Base-by-base conservation (phyloP, 2,888 invertebrate species). In the Meteorus cinctellus region DNA sequence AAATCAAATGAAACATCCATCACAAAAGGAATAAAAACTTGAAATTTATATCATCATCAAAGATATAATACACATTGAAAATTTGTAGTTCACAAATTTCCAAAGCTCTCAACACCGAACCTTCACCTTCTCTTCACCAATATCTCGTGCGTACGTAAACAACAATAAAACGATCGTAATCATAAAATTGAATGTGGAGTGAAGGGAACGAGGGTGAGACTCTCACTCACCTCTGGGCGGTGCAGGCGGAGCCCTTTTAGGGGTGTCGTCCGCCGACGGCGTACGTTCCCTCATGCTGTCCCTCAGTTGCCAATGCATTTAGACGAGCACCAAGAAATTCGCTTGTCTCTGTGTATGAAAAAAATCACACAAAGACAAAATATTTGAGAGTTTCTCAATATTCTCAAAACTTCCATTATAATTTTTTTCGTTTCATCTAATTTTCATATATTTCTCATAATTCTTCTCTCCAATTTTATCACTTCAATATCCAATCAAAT, bases 211-310 rank as follows among this genome's bases (percentile, higher is more conserved):
- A 63, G 55, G 70, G 77, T 70, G 79, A 69, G 34, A 71, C 36
- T 65, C 74, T 76, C 74, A 87, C 86, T 88, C 83, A 89, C 89
- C 88, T 88, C 86, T 86, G 82, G 85, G 84, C 82, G 88, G 87
- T 74, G 87, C 88, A 82, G 87, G 87, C 81, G 88, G 88, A 82
- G 88, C 88, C 89, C 88, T 88, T 84, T 86, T 88, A 76, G 88
- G 89, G 87, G 89, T 88, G 84, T 89, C 88, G 84, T 89, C 88
- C 84, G 87, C 88, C 84, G 88, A 89, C 86, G 89, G 89, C 82
- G 88, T 89, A 82, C 88, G 86, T 83, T 89, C 89, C 88, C 89
- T 89, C 89, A 89, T 89, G 84, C 84, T 89, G 85, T 81, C 82
- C 55, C 82, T 82, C 81, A 81, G 79, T 81, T 83, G 85, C 84